These are phyloP conservation scores for Malurus cyaneus DNA, from an alignment of 2,113 vertebrate species.

Conservation along the genomic window DNA sequence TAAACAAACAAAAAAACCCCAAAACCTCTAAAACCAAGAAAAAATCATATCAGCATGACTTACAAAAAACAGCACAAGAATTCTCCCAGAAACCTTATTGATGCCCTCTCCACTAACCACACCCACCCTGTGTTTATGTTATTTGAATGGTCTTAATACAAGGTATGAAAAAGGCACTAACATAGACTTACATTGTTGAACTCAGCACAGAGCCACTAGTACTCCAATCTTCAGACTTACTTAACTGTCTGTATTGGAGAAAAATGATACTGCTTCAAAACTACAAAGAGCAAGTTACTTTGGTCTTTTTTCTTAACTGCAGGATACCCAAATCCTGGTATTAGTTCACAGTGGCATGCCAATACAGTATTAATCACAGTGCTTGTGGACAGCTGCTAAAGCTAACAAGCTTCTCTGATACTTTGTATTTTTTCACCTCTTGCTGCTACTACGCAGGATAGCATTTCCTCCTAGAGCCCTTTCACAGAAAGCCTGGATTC, in stretches of 20 bases:
- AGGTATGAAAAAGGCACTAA: not conserved
- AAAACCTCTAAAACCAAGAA: not conserved
- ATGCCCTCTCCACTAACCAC: not conserved
- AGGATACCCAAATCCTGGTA: not conserved
- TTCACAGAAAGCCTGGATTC: constrained; percentile 65
- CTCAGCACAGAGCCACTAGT: not conserved
- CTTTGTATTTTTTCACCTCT: constrained; percentile 48
- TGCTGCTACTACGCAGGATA: constrained; percentile 43
- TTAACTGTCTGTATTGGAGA: not conserved
- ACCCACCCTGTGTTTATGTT: not conserved
- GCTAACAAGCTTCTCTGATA: constrained; percentile 22
- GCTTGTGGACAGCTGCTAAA: not conserved
- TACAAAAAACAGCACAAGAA: not conserved
- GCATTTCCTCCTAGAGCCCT: constrained; percentile 76
- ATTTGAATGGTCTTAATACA: not conserved
- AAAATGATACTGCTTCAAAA: not conserved
- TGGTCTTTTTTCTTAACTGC: not conserved
- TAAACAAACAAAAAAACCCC: not conserved
- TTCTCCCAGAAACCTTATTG: not conserved
- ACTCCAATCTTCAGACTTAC: not conserved
- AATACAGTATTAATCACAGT: not conserved
- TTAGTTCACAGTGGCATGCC: not conserved
- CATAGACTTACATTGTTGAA: not conserved
- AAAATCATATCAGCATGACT: not conserved
- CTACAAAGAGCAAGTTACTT: not conserved